Evolutionary conservation across 2,888 invertebrate genomes (phyloP).

Genomic region (Sturmia bella): DNA sequence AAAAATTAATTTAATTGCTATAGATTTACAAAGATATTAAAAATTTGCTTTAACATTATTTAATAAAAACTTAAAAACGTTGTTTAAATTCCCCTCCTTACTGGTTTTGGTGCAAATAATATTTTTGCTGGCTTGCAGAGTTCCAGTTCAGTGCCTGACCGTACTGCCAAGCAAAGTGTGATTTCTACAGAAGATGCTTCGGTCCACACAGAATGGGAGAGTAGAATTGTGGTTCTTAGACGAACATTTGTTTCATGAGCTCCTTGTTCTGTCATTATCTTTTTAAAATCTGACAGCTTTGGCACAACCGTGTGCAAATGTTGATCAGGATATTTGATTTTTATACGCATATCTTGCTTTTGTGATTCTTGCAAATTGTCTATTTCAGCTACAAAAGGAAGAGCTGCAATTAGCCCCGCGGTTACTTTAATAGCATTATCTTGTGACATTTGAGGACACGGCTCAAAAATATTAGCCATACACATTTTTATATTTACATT

Average conservation of each 20-base stretch:
- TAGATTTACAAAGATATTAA: constrained; percentile 9
- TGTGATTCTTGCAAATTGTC: constrained; percentile 88
- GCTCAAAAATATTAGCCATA: constrained; percentile 91
- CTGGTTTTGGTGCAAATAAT: constrained; percentile 93
- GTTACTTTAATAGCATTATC: constrained; percentile 94
- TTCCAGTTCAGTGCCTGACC: constrained; percentile 86
- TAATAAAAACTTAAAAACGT: constrained; percentile 16
- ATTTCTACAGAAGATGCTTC: constrained; percentile 95
- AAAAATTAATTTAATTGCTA: too few species aligned
- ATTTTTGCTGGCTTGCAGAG: constrained; percentile 93
- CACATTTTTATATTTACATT: constrained; percentile 90
- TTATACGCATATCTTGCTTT: constrained; percentile 88
- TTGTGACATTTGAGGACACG: constrained; percentile 88
- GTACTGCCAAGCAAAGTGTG: constrained; percentile 90
- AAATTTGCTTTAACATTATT: background rate
- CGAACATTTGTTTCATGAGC: constrained; percentile 83
- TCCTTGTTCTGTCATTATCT: constrained; percentile 84
- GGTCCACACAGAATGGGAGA: constrained; percentile 94
- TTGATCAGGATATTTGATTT: constrained; percentile 96
- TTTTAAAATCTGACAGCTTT: constrained; percentile 88
- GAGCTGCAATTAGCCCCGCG: constrained; percentile 93
- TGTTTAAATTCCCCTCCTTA: constrained; percentile 88
- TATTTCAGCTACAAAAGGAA: constrained; percentile 93
- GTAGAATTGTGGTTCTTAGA: constrained; percentile 91
- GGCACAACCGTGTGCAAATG: constrained; percentile 92